Percentiles rank a stretch among this genome's conserved stretches.
Evolutionary conservation across 2,888 invertebrate genomes (phyloP).

Genomic region (Epinotia brunnichana): DNA sequence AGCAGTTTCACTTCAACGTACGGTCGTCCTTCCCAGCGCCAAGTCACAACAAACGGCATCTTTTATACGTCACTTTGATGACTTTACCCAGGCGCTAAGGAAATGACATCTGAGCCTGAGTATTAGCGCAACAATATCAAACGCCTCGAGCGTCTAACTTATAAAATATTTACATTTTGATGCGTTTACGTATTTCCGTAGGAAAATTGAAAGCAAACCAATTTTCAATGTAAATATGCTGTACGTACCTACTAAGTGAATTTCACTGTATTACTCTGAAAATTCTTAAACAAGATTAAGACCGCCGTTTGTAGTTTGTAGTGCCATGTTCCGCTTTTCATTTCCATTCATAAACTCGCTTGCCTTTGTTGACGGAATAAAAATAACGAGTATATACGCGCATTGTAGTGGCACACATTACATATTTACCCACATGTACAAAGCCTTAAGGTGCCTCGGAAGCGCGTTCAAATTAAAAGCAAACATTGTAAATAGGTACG

Average conservation of each 20-base stretch:
- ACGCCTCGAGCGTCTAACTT: conserved; percentile 25
- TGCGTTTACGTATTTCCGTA: conserved; percentile 25
- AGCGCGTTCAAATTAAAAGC: conserved; percentile 42
- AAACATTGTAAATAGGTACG: conserved; percentile 41
- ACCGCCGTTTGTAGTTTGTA: conserved; percentile 29
- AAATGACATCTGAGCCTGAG: conserved; percentile 41
- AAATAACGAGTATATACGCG: conserved; percentile 40
- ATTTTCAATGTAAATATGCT: conserved; percentile 15
- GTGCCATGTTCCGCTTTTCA: conserved; percentile 35
- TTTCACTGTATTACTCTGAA: conserved; percentile 21
- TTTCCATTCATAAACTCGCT: conserved; percentile 41
- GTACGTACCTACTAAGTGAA: conserved; percentile 16
- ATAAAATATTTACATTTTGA: conserved; percentile 33
- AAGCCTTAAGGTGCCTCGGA: conserved; percentile 41
- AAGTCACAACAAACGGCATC: conserved; percentile 36
- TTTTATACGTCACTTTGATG: conserved; percentile 41
- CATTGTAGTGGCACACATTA: conserved; percentile 43
- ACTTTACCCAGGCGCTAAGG: conserved; percentile 41
- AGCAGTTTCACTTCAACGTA: too few species aligned
- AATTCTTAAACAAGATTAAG: conserved; percentile 23
- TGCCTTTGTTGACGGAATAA: conserved; percentile 43
- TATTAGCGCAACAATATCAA: conserved; percentile 37
- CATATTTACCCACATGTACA: conserved; percentile 43
- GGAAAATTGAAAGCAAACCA: conserved; percentile 26
- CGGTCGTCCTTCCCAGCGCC: conserved; percentile 18